Percentiles rank a stretch among this genome's conserved stretches.
These are phyloP conservation scores for Cettia cetti DNA, from an alignment of 2,113 vertebrate species.

Conservation along the genomic window DNA sequence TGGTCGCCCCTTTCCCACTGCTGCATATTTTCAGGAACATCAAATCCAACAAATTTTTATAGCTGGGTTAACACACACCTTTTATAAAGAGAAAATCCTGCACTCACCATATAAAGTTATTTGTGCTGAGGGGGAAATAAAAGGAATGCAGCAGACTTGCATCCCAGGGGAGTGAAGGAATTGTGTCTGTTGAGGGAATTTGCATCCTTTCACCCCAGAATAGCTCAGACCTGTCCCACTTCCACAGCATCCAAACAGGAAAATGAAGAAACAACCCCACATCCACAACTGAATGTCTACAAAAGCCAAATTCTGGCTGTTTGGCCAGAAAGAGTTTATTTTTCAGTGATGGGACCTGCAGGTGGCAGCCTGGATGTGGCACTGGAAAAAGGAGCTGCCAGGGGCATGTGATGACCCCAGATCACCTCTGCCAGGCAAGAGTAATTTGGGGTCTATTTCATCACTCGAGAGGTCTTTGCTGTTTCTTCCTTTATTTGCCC, in stretches of 20 bases:
- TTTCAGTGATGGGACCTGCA: fast-evolving
- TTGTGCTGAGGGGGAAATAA: neutral
- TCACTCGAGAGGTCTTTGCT: neutral
- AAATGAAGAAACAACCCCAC: fast-evolving
- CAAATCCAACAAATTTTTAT: neutral
- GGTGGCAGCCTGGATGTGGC: neutral
- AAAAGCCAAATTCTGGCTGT: neutral
- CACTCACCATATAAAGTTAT: neutral
- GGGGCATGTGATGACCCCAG: fast-evolving
- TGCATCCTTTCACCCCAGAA: neutral
- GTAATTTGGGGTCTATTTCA: fast-evolving
- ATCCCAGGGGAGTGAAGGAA: neutral
- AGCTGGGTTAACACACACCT: too few relatives aligned
- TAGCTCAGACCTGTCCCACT: neutral
- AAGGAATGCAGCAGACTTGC: neutral
- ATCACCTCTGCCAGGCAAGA: neutral
- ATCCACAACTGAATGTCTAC: neutral
- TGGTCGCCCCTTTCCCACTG: neutral
- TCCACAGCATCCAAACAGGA: neutral
- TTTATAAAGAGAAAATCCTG: neutral
- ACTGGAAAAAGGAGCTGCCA: neutral
- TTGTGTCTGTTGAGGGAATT: neutral
- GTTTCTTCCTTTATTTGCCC: neutral
- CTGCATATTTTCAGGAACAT: neutral
- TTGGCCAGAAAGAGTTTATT: neutral